A percentile compares a stretch with the other conserved stretches of the same genome.
phyloP scores from a whole-genome alignment of 2,797 vertebrate genomes.

The Lates japonicus region DNA sequence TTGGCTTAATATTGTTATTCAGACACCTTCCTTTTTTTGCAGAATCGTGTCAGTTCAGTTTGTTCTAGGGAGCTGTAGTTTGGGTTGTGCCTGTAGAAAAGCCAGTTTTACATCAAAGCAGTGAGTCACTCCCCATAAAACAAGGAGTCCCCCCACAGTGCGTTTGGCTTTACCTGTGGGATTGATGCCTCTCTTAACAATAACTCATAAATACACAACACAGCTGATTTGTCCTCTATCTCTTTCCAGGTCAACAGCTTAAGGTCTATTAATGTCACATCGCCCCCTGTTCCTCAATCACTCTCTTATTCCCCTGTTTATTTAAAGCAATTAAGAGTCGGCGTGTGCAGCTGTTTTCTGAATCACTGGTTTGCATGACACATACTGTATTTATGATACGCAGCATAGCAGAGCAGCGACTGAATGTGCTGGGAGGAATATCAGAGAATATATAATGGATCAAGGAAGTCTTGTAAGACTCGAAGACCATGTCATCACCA shows the following conservation, averaged over 20 bases:
- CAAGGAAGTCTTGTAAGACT: background rate
- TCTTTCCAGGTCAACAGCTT: constrained; percentile 69
- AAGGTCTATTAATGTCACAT: constrained; percentile 60
- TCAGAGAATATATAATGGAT: background rate
- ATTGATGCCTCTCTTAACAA: constrained; percentile 49
- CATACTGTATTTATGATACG: constrained; percentile 46
- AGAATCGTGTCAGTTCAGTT: constrained; percentile 3
- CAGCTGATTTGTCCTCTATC: constrained; percentile 59
- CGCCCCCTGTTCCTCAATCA: constrained; percentile 39
- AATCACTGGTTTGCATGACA: constrained; percentile 60
- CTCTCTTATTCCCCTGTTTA: constrained; percentile 58
- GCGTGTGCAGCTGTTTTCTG: constrained; percentile 50
- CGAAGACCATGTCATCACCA: background rate
- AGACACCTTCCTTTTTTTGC: background rate
- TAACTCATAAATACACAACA: constrained; percentile 53
- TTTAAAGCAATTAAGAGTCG: constrained; percentile 60
- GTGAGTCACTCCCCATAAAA: constrained; percentile 13
- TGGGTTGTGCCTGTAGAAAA: background rate
- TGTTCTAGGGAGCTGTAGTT: background rate
- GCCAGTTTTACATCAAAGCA: background rate
- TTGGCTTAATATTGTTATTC: background rate
- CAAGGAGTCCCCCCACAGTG: constrained; percentile 18
- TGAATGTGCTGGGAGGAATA: constrained; percentile 12
- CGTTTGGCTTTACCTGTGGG: constrained; percentile 33
- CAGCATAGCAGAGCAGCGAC: background rate